phyloP scores from a whole-genome alignment of 1,140 invertebrate genomes.

The Helicoverpa zea region DNA sequence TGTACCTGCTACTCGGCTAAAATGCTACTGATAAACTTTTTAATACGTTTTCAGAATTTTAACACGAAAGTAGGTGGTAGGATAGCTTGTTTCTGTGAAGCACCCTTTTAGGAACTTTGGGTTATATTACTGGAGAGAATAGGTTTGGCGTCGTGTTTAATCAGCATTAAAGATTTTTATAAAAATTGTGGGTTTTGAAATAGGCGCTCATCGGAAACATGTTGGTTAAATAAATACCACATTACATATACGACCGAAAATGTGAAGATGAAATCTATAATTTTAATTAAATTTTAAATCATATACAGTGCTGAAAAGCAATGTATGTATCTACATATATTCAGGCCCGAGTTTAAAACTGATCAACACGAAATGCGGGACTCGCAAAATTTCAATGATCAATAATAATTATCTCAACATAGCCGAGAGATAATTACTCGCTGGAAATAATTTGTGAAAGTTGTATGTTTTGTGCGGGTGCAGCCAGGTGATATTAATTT shows the following conservation, averaged over 20 bases:
- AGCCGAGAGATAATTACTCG: slow-evolving; percentile 29
- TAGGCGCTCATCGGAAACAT: too few relatives aligned
- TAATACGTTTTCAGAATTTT: slow-evolving; percentile 37
- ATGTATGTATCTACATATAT: neutral
- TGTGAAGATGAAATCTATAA: neutral
- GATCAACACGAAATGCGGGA: slow-evolving; percentile 13
- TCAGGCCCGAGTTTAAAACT: slow-evolving; percentile 31
- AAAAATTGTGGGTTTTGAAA: too few relatives aligned
- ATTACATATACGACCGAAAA: too few relatives aligned
- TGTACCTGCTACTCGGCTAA: slow-evolving; percentile 13
- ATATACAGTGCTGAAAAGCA: too few relatives aligned
- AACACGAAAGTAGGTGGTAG: neutral
- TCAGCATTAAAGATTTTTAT: too few relatives aligned
- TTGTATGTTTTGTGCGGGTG: neutral
- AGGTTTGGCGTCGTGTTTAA: neutral
- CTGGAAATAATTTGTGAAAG: slow-evolving; percentile 22
- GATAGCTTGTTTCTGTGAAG: neutral
- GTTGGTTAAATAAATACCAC: too few relatives aligned
- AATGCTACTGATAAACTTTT: slow-evolving; percentile 28
- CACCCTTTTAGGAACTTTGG: neutral
- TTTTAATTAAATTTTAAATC: neutral
- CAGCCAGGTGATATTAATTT: neutral
- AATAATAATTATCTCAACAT: slow-evolving; percentile 19
- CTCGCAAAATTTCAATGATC: slow-evolving; percentile 34
- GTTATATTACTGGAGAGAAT: neutral